A percentile compares a stretch with the other conserved stretches of the same genome.
Conservation (phyloP, 1,140 invertebrate species). For the Drosophila arizonae region DNA sequence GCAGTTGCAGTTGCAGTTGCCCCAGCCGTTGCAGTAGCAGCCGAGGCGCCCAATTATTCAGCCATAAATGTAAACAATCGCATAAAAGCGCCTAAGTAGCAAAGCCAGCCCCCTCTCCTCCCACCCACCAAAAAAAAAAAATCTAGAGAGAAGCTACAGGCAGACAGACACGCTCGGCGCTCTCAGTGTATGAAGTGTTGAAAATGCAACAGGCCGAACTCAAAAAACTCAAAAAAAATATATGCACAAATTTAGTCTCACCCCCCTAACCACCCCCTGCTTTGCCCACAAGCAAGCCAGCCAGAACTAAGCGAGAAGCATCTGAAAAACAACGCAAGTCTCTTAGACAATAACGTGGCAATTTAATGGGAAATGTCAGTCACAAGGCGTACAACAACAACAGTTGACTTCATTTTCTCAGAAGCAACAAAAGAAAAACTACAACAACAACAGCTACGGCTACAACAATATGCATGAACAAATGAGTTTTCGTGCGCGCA, state of each 20-base stretch:
- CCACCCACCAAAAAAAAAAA: too few relatives aligned
- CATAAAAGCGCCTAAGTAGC: constrained; percentile 67
- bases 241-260: constrained; percentile 56
- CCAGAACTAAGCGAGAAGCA: constrained; percentile 29
- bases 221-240: constrained; percentile 12
- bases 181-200: constrained; percentile 48
- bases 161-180: background rate
- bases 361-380: constrained; percentile 80
- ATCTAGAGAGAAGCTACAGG: too few relatives aligned
- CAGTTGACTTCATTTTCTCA: constrained; percentile 70
- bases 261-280: background rate
- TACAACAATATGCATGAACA: constrained; percentile 55
- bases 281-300: background rate
- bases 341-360: constrained; percentile 69
- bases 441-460: constrained; percentile 35
- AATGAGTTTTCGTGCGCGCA: constrained; percentile 60
- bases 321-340: constrained; percentile 2
- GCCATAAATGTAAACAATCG: constrained; percentile 80
- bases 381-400: constrained; percentile 44
- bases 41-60: constrained; percentile 71
- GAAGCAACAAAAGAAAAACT: constrained; percentile 53
- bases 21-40: background rate
- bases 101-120: background rate
- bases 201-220: constrained; percentile 49
- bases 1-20: constrained; percentile 3